Percentiles rank a stretch among this genome's conserved stretches.
Evolutionary conservation across 2,113 vertebrate genomes (phyloP).

Genomic region (Rallus limicola): DNA sequence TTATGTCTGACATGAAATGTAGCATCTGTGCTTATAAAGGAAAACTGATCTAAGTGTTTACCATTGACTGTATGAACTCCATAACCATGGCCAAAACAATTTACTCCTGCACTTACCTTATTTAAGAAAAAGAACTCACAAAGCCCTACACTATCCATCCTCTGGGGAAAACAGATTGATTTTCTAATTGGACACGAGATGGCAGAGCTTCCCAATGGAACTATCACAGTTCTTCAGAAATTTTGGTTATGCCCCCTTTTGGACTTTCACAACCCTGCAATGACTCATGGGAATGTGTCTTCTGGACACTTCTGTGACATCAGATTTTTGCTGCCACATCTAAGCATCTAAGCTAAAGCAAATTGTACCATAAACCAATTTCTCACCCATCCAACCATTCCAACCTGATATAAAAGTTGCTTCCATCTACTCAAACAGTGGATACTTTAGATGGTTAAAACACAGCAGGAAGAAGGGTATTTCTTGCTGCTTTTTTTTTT

Average conservation of each 20-base stretch:
- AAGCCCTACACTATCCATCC: not conserved
- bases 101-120: not conserved
- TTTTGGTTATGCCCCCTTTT: not conserved
- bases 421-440: not conserved
- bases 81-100: not conserved
- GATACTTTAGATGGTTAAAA: not conserved
- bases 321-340: not conserved
- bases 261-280: not conserved
- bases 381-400: not conserved
- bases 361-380: not conserved
- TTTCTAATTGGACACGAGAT: slow-evolving; percentile 5
- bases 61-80: not conserved
- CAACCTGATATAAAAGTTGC: not conserved
- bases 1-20: not conserved
- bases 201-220: slow-evolving; percentile 30
- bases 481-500: not conserved
- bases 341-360: not conserved
- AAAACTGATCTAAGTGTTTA: not conserved
- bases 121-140: not conserved
- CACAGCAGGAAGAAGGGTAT: not conserved
- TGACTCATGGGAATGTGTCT: not conserved
- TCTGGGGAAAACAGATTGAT: not conserved
- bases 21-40: not conserved
- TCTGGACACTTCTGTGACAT: not conserved
- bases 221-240: not conserved